Evolutionary conservation across 2,113 vertebrate species (phyloP).

Genomic region (Leptosomus discolor): DNA sequence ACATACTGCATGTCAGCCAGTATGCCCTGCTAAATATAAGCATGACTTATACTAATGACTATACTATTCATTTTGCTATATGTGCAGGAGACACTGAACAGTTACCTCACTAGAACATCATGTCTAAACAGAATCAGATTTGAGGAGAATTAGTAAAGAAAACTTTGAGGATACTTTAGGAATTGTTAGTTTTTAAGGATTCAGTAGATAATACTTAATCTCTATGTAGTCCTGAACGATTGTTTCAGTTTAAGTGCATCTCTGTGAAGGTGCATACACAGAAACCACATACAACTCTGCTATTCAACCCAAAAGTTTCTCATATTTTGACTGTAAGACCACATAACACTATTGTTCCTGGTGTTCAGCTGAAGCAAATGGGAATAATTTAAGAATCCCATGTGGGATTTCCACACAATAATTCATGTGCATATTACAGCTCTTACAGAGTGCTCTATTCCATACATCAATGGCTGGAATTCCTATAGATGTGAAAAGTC

Average conservation of each 20-base stretch:
- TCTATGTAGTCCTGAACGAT: background rate
- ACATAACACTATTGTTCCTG: accelerated
- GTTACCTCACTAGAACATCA: background rate
- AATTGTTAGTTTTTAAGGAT: background rate
- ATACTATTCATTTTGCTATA: too few species aligned
- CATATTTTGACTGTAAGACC: background rate
- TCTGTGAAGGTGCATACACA: accelerated
- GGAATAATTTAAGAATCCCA: background rate
- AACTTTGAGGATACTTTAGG: background rate
- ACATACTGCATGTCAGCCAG: background rate
- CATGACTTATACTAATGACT: background rate
- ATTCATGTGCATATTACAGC: background rate
- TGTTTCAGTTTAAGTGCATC: background rate
- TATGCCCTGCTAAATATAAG: background rate
- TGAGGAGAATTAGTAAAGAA: background rate
- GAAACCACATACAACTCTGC: background rate
- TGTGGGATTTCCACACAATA: background rate
- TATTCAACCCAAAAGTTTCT: background rate
- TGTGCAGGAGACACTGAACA: background rate
- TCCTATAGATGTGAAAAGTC: background rate
- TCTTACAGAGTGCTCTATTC: background rate
- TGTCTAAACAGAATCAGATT: background rate
- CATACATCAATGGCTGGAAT: background rate
- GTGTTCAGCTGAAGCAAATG: background rate
- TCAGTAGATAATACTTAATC: background rate